Conservation (phyloP, 2,797 vertebrate species). For the Mus minutoides region DNA sequence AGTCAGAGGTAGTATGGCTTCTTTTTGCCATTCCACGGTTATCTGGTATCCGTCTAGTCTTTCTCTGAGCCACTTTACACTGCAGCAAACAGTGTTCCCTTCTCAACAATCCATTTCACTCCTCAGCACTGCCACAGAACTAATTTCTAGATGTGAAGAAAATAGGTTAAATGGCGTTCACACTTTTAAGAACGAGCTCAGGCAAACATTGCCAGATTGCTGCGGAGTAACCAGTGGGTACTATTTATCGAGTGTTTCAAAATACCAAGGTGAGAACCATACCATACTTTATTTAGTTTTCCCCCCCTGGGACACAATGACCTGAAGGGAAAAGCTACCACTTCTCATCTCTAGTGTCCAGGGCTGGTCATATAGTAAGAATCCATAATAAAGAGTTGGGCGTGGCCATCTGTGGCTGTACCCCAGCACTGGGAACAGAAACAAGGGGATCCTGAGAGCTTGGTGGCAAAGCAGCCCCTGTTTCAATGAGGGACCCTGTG, state of each 20-base stretch:
- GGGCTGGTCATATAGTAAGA: neutral
- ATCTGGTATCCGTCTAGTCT: neutral
- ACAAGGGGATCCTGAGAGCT: neutral
- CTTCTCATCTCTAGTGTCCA: neutral
- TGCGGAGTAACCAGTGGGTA: no score
- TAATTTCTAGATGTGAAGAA: neutral
- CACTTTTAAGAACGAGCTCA: neutral
- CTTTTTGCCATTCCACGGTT: no score
- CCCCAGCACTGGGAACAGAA: neutral
- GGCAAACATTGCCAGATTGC: neutral
- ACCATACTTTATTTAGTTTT: no score
- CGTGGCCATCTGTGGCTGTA: neutral
- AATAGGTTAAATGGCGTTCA: neutral
- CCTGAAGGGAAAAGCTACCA: neutral
- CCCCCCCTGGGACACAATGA: neutral
- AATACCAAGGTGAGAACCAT: neutral
- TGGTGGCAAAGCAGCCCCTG: neutral
- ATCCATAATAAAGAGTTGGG: neutral
- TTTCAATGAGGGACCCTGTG: neutral
- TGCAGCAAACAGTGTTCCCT: neutral
- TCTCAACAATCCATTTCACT: neutral
- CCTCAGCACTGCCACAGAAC: neutral
- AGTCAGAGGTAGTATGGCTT: neutral
- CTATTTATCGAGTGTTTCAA: neutral
- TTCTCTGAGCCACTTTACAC: neutral